phyloP scores from a whole-genome alignment of 2,888 invertebrate genomes.

The Romanomermis culicivorax region DNA sequence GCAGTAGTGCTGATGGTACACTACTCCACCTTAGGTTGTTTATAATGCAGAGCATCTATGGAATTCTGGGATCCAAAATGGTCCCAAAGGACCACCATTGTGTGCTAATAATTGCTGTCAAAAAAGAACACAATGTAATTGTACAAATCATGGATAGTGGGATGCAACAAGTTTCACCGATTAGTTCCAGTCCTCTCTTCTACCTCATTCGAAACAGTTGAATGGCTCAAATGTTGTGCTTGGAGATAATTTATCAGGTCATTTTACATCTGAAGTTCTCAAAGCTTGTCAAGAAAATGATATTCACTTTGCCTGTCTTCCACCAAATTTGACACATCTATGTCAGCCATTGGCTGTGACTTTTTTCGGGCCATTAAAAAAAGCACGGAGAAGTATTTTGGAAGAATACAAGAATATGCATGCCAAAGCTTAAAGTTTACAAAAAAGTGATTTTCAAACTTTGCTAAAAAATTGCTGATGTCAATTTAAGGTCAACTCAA shows the following conservation, averaged over 20 bases:
- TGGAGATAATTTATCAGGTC: slow-evolving; percentile 3
- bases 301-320: slow-evolving; percentile 9
- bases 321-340: slow-evolving; percentile 11
- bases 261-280: neutral
- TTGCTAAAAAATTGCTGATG: neutral
- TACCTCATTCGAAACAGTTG: neutral
- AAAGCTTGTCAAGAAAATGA: slow-evolving; percentile 1
- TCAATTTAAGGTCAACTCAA: neutral
- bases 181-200: neutral
- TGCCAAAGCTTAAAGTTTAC: neutral
- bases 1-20: neutral
- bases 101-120: neutral
- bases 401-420: neutral
- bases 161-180: neutral
- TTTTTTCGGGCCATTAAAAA: slow-evolving; percentile 11
- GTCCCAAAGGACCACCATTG: neutral
- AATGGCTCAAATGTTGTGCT: neutral
- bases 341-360: slow-evolving; percentile 11
- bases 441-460: neutral
- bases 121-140: neutral
- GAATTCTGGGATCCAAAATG: neutral
- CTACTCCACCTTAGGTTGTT: neutral
- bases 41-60: neutral
- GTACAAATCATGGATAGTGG: neutral
- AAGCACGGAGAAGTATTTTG: slow-evolving; percentile 5